Base-by-base conservation (phyloP, 2,113 vertebrate species). In the Promerops cafer region DNA sequence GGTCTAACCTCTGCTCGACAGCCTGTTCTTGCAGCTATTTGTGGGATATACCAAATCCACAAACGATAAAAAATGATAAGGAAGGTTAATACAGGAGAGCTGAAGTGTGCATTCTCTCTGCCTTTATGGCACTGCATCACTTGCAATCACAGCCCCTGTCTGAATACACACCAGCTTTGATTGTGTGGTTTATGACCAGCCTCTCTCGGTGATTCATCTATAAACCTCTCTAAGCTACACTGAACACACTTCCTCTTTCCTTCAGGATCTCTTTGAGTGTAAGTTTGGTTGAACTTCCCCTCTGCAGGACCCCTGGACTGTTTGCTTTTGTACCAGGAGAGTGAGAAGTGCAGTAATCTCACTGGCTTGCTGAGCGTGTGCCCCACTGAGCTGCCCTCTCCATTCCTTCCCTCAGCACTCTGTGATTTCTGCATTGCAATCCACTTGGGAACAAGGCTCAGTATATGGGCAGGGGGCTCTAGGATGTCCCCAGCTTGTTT, bases 161-260 rank as follows among this genome's bases (percentile, higher is more conserved):
- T 95, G 93, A 96, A 66, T 66, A 60, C 76, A 56, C 37, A 49
- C 64, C 60, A 71, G 59, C 35, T 90, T 75, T 72, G n/a, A 83
- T 77, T 11, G 8, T 81, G 40, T n/a, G 18, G 50, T 93, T 96
- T 93, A 66, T 52, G 69, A 78, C 47, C 35, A 75, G 44, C 35
- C 0, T 0, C 59, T 83, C 61, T 78, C 0, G 0, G 33, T 83
- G 80, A 94, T 39, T 93, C 23, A 30, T 71, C 64, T 71, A 23
- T 78, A 92, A 89, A 93, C 30, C 5, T 6, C 2, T 5, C 49
- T 50, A 53, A 47, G 52, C 60, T 57, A 83, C 54, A 27, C 11
- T 54, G 15, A 76, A 16, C 60, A 35, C 0, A 0, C 8, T 74
- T 45, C 3, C 11, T 59, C 39, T 65, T 53, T 90, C 30, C 31